phyloP scores from a whole-genome alignment of 2,888 invertebrate genomes.

The Melangyna quadrimaculata region DNA sequence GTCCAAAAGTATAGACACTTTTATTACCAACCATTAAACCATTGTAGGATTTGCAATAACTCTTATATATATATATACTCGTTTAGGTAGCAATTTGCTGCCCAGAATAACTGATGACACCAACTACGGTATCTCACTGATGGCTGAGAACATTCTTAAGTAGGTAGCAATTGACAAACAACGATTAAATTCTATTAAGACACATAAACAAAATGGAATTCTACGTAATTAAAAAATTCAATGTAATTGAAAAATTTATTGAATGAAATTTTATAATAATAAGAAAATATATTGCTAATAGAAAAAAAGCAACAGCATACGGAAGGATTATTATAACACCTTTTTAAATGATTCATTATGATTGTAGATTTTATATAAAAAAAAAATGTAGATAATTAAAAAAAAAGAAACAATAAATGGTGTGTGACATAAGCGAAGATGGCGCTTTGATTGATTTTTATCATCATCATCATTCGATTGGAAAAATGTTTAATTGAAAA shows the following conservation, averaged over 20 bases:
- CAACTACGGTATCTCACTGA: constrained; percentile 30
- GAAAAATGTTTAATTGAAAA: constrained; percentile 6
- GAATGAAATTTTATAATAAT: constrained; percentile 4
- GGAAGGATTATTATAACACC: constrained; percentile 29
- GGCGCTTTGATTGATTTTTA: constrained; percentile 26
- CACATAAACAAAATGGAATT: not conserved
- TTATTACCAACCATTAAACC: constrained; percentile 43
- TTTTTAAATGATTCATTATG: constrained; percentile 26
- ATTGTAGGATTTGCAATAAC: constrained; percentile 28
- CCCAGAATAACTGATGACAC: constrained; percentile 55
- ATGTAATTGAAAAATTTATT: constrained; percentile 29
- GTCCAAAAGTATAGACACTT: constrained; percentile 26
- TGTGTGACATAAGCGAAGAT: not conserved
- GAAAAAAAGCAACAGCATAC: not conserved
- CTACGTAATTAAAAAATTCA: constrained; percentile 43
- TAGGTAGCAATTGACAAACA: constrained; percentile 7
- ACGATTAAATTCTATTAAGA: constrained; percentile 26
- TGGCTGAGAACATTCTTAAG: constrained; percentile 16
- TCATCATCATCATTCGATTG: not conserved
- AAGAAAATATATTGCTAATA: not conserved
- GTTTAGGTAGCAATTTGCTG: constrained; percentile 13
- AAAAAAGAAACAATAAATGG: not conserved
- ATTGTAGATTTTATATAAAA: not conserved
- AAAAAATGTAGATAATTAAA: not conserved
- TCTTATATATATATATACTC: not conserved